These are phyloP conservation scores for Alloplasta piceator DNA, from an alignment of 2,888 invertebrate species.

Conservation along the genomic window DNA sequence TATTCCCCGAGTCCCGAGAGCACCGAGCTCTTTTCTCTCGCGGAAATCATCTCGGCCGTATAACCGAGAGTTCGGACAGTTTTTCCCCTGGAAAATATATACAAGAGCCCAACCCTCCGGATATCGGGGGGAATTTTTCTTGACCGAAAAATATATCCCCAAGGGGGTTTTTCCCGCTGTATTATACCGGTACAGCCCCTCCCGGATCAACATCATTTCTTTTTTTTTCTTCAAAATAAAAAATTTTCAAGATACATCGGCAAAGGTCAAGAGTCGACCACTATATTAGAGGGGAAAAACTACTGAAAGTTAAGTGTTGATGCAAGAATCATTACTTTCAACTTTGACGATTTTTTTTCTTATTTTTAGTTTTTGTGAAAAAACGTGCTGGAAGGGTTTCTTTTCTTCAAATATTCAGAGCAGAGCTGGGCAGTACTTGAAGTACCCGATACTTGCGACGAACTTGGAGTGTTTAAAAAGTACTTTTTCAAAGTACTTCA, in stretches of 20 bases:
- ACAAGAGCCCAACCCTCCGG: background rate
- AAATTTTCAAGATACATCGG: slow-evolving; percentile 42
- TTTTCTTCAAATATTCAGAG: too few species aligned
- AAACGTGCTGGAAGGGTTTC: too few species aligned
- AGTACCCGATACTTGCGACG: too few species aligned
- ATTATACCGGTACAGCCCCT: slow-evolving; percentile 20
- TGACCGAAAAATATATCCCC: slow-evolving; percentile 45
- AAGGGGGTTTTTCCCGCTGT: slow-evolving; percentile 14
- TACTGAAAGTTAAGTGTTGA: too few species aligned
- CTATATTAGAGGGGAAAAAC: too few species aligned
- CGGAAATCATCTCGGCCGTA: slow-evolving; percentile 9
- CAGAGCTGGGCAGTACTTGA: too few species aligned
- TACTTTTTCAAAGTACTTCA: too few species aligned
- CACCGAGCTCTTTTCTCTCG: slow-evolving; percentile 18
- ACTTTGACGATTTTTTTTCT: too few species aligned
- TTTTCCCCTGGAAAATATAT: background rate
- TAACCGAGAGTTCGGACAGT: slow-evolving; percentile 29
- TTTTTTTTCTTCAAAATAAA: slow-evolving; percentile 58
- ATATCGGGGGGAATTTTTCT: slow-evolving; percentile 39
- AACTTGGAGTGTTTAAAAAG: too few species aligned
- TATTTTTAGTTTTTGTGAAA: too few species aligned
- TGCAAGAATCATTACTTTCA: too few species aligned
- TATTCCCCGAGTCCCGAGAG: slow-evolving; percentile 4
- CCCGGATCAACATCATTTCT: slow-evolving; percentile 46
- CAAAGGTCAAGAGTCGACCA: too few species aligned